Conservation (phyloP, 2,888 invertebrate species). For the Bugulina stolonifera region DNA sequence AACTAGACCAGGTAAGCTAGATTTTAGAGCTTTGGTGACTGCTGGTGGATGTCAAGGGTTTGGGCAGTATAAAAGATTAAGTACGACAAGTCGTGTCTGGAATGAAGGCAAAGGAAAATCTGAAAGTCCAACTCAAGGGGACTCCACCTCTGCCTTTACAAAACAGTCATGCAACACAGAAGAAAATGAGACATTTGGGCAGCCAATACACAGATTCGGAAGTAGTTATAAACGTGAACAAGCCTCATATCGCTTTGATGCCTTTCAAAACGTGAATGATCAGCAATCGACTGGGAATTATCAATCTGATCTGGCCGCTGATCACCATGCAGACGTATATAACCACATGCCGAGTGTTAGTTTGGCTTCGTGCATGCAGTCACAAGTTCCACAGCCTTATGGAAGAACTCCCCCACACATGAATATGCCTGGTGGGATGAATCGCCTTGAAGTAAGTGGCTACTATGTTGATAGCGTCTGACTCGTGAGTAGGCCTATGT, state of each 20-base stretch:
- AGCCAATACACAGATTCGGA: constrained; percentile 17
- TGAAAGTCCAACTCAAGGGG: background rate
- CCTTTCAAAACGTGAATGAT: background rate
- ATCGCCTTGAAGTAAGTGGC: constrained; percentile 63
- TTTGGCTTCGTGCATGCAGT: constrained; percentile 68
- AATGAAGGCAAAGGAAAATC: background rate
- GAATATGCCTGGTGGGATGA: constrained; percentile 70
- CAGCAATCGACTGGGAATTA: background rate
- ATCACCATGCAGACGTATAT: constrained; percentile 21
- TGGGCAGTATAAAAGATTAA: too few species aligned
- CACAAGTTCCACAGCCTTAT: constrained; percentile 66
- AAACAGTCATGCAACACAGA: background rate
- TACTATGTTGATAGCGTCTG: constrained; percentile 14
- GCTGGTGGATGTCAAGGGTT: too few species aligned
- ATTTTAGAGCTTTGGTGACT: too few species aligned
- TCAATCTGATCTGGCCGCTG: background rate
- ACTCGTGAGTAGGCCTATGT: too few species aligned
- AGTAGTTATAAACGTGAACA: constrained; percentile 14
- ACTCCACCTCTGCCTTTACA: too few species aligned
- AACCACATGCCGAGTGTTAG: constrained; percentile 53
- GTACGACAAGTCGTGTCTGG: background rate
- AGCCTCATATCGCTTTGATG: background rate
- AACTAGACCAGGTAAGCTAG: too few species aligned
- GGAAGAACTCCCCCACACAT: constrained; percentile 57
- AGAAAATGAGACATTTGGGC: constrained; percentile 6